Conservation (phyloP, 1,140 invertebrate species). For the Pararge aegeria region DNA sequence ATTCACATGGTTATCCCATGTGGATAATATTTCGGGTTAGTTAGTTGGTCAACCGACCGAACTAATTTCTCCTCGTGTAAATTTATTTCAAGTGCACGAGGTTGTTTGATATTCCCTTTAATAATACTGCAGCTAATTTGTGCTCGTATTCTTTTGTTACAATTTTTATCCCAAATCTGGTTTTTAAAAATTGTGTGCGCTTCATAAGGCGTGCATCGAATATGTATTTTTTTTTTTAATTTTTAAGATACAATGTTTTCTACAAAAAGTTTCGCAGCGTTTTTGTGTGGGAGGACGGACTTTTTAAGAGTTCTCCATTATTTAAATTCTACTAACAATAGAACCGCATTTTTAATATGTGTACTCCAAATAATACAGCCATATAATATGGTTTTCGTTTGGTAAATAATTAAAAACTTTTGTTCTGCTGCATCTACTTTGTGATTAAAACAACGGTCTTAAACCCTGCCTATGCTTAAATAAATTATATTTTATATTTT, state of each 20-base stretch:
- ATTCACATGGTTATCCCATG: too few relatives aligned
- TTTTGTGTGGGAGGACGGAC: neutral
- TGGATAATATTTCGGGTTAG: neutral
- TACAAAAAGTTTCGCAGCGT: neutral
- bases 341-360: constrained; percentile 5
- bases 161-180: neutral
- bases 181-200: neutral
- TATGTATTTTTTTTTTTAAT: neutral
- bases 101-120: neutral
- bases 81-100: too few relatives aligned
- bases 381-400: neutral
- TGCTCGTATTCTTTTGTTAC: neutral
- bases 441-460: neutral
- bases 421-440: constrained; percentile 1
- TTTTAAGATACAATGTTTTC: constrained; percentile 2
- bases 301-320: neutral
- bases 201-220: constrained; percentile 4
- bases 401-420: neutral
- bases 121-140: neutral
- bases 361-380: neutral
- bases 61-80: too few relatives aligned
- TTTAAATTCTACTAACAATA: constrained; percentile 3
- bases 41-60: neutral
- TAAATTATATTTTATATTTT: too few relatives aligned
- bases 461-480: too few relatives aligned